Base-by-base conservation (phyloP, 2,113 vertebrate species). In the Sturnira hondurensis region DNA sequence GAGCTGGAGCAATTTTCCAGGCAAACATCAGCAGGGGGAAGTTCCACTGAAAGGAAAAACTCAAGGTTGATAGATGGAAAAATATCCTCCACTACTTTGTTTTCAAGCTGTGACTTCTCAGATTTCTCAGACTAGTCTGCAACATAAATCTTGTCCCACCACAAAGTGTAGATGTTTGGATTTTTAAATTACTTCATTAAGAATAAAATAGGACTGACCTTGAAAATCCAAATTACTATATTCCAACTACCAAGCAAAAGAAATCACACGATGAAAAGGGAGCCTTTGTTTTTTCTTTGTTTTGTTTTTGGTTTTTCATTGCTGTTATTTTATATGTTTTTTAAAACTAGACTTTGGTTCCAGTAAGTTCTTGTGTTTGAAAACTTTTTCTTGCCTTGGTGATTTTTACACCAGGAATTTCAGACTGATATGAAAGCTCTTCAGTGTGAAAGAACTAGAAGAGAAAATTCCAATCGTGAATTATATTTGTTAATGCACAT, bases 1-100 rank as follows among this genome's bases (percentile, higher is more conserved):
- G 98, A 4, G 99, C 99, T 13, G 99, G 99, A 73, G 99, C 99
- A 91, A 99, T 99, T 98, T 99, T 99, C 99, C 99, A 99, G 47
- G 99, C 99, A 97, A 99, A 99, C 99, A 99, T 99, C 99, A 99
- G 98, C 97, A 99, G 98, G 95, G 99, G 99, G 98, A 99, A 99
- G 99, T 99, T 99, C 99, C 99, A 99, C 99, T 99, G 99, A 47
- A 97, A 95, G 95, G 88, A 94, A 94, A 98, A 93, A 95, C 41
- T 56, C 73, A 22, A 50, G 56, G 96, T 97, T 97, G 97, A 97
- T 93, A 97, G 93, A 97, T 91, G 95, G 97, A 97, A 97, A 98
- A 97, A 97, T 95, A 97, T 88, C 93, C 95, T 2, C 20, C 24
- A 41, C 36, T 78, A 77, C 94, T 98, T 97, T 98, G 96, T 97